phyloP scores from a whole-genome alignment of 2,888 invertebrate genomes.

The Boloria selene region DNA sequence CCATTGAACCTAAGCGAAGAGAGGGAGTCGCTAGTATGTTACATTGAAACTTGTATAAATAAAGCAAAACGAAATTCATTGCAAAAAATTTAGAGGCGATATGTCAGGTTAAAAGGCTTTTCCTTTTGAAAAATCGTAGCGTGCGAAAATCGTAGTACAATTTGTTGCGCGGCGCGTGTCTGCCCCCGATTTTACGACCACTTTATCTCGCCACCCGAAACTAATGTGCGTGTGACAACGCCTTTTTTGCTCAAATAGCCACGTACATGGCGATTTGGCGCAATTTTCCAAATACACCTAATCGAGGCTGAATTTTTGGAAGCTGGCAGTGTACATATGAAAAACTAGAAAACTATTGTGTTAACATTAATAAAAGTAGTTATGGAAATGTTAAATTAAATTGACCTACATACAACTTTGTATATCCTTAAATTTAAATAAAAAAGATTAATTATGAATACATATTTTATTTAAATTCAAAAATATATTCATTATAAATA shows the following conservation, averaged over 20 bases:
- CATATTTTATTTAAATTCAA: no score
- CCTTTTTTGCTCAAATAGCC: conserved; percentile 43
- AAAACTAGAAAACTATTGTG: background rate
- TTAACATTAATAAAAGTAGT: background rate
- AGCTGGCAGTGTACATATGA: no score
- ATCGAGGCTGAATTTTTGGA: background rate
- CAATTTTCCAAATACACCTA: conserved; percentile 27
- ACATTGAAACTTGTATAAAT: background rate
- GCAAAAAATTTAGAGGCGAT: conserved; percentile 9
- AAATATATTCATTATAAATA: no score
- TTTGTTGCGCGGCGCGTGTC: conserved; percentile 50
- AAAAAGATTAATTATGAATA: no score
- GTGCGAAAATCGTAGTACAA: conserved; percentile 40
- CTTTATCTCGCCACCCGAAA: conserved; percentile 52
- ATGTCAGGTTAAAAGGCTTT: conserved; percentile 22
- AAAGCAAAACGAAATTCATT: conserved; percentile 1
- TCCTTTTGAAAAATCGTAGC: conserved; percentile 24
- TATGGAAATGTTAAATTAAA: background rate
- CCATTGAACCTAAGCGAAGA: no score
- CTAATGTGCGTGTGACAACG: conserved; percentile 49
- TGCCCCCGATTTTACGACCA: conserved; percentile 58
- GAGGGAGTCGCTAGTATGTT: no score
- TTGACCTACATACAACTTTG: no score
- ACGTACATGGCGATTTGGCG: conserved; percentile 18
- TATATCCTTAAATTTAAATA: no score